A percentile compares a stretch with the other conserved stretches of the same genome.
Evolutionary conservation across 1,140 invertebrate genomes (phyloP).

Genomic region (Bradysia coprophila): DNA sequence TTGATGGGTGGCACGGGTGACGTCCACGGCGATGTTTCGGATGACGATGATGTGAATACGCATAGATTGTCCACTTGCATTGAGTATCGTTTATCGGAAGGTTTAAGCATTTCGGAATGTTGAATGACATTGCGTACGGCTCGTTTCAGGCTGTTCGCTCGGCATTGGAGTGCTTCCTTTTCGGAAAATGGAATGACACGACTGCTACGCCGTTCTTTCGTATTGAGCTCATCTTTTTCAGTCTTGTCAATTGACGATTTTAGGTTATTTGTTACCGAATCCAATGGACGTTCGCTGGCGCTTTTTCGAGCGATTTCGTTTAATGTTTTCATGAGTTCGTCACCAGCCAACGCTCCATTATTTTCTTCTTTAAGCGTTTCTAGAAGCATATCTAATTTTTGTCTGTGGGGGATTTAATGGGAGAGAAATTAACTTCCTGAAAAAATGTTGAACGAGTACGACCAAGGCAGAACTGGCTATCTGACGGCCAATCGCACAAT

Average conservation of each 20-base stretch:
- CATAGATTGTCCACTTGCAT: background rate
- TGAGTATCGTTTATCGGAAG: background rate
- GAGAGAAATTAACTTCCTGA: no score
- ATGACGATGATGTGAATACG: constrained; percentile 17
- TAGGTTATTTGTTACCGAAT: background rate
- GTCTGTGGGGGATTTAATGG: no score
- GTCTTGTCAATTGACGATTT: constrained; percentile 11
- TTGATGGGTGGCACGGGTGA: constrained; percentile 31
- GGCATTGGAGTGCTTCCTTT: constrained; percentile 33
- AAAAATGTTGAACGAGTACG: no score
- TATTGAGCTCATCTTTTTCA: constrained; percentile 22
- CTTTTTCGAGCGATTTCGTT: constrained; percentile 14
- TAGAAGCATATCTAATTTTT: constrained; percentile 58
- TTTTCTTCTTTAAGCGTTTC: constrained; percentile 51
- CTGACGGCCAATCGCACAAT: no score
- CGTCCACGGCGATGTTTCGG: constrained; percentile 35
- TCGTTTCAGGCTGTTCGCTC: constrained; percentile 71
- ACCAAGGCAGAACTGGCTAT: no score
- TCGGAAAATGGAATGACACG: constrained; percentile 17
- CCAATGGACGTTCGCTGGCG: constrained; percentile 6
- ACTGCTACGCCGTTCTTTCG: constrained; percentile 18
- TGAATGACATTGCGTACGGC: constrained; percentile 69
- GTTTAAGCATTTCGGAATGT: constrained; percentile 39
- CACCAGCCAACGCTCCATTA: constrained; percentile 9
- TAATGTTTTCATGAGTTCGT: constrained; percentile 17